Conservation (phyloP, 2,113 vertebrate genomes). For the Delphinus delphis region DNA sequence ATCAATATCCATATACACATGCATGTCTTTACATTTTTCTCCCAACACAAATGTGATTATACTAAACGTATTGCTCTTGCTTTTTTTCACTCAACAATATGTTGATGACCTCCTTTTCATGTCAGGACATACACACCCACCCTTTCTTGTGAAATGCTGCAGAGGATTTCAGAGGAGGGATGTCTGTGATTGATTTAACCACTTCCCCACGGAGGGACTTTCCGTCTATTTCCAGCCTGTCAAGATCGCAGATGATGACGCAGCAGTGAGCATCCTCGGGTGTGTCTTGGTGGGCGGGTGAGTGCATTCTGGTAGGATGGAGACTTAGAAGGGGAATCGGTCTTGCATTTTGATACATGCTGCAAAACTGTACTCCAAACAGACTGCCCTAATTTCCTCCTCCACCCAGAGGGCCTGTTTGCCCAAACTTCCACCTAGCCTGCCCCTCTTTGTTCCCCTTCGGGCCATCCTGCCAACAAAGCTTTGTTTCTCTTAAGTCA, state of each 20-base stretch:
- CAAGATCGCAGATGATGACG: accelerated
- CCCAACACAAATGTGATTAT: background rate
- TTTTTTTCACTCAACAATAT: background rate
- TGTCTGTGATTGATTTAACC: background rate
- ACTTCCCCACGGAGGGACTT: too few species aligned
- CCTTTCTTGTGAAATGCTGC: background rate
- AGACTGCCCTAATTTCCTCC: background rate
- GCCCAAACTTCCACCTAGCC: too few species aligned
- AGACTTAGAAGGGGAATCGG: background rate
- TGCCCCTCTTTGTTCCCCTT: background rate
- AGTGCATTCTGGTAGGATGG: background rate
- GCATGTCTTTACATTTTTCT: background rate
- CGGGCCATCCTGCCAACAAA: background rate
- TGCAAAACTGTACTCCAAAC: background rate
- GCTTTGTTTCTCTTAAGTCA: background rate
- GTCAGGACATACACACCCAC: background rate
- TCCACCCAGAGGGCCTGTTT: background rate
- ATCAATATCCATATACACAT: background rate
- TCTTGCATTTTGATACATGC: background rate
- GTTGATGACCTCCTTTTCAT: background rate
- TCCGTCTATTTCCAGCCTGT: background rate
- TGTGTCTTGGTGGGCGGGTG: too few species aligned
- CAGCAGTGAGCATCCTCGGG: too few species aligned
- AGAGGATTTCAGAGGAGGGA: background rate
- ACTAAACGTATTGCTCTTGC: background rate